A percentile compares a stretch with the other conserved stretches of the same genome.
Conservation (phyloP, 2,888 invertebrate genomes). For the Thysanoteuthis rhombus region DNA sequence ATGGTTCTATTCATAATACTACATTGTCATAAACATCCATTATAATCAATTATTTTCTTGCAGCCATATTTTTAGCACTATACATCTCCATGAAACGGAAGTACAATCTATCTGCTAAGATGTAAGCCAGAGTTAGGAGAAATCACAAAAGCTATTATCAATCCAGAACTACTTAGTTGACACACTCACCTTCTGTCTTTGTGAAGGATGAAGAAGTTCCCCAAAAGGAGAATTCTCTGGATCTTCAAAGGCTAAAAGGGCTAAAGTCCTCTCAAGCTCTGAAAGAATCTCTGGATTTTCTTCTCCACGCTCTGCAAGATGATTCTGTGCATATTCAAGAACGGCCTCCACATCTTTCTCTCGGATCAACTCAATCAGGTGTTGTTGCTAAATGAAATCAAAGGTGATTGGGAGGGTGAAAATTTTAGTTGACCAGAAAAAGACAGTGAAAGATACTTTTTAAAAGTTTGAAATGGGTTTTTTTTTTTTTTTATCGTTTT, state of each 20-base stretch:
- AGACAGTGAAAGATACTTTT: neutral
- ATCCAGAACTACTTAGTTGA: neutral
- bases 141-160: neutral
- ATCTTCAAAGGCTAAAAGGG: constrained; percentile 94
- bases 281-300: constrained; percentile 74
- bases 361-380: constrained; percentile 87
- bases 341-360: constrained; percentile 87
- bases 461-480: neutral
- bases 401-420: neutral
- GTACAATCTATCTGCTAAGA: too few species aligned
- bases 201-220: constrained; percentile 90
- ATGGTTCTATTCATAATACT: too few species aligned
- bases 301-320: constrained; percentile 88
- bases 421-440: neutral
- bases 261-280: constrained; percentile 92
- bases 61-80: too few species aligned
- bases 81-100: too few species aligned
- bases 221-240: constrained; percentile 94
- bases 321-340: constrained; percentile 87
- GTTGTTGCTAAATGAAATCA: constrained; percentile 78
- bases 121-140: too few species aligned
- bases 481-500: too few species aligned
- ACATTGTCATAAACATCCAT: too few species aligned
- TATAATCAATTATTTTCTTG: too few species aligned
- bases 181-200: constrained; percentile 77